These are phyloP conservation scores for Chloroceryle amazona DNA, from an alignment of 2,797 vertebrate species.

Conservation along the genomic window DNA sequence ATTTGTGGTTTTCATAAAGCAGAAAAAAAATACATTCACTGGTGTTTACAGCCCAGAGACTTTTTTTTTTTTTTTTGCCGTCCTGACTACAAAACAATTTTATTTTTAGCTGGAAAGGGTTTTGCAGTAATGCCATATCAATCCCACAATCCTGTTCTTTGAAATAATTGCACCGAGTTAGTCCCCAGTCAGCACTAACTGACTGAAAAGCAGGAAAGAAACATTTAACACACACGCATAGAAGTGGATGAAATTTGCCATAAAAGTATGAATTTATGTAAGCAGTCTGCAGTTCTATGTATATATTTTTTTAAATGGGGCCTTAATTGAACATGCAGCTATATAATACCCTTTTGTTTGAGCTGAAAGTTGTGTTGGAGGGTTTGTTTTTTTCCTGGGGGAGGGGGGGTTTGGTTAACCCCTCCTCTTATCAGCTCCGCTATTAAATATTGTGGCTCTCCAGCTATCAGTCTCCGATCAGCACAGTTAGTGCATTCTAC, in stretches of 20 bases:
- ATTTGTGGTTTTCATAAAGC: slow-evolving; percentile 84
- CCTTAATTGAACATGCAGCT: slow-evolving; percentile 73
- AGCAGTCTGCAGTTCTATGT: slow-evolving; percentile 60
- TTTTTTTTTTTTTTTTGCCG: neutral
- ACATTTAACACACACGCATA: slow-evolving; percentile 50
- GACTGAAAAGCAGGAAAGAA: slow-evolving; percentile 73
- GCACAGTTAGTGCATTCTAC: slow-evolving; percentile 84
- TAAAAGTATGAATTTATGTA: slow-evolving; percentile 76
- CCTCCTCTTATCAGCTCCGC: slow-evolving; percentile 80
- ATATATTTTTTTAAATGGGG: slow-evolving; percentile 25
- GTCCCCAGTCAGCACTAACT: slow-evolving; percentile 79
- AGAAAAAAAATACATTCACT: slow-evolving; percentile 79
- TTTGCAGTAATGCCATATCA: slow-evolving; percentile 78
- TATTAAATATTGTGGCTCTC: slow-evolving; percentile 85
- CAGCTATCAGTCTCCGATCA: slow-evolving; percentile 87
- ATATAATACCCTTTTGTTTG: slow-evolving; percentile 80
- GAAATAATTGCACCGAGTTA: slow-evolving; percentile 77
- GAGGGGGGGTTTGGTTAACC: slow-evolving; percentile 54
- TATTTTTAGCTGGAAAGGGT: slow-evolving; percentile 79
- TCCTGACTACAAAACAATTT: slow-evolving; percentile 79
- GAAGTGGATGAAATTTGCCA: slow-evolving; percentile 73
- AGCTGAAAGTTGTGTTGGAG: slow-evolving; percentile 60
- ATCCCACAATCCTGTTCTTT: slow-evolving; percentile 78
- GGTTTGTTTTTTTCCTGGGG: neutral
- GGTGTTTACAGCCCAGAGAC: slow-evolving; percentile 80